A percentile compares a stretch with the other conserved stretches of the same genome.
Evolutionary conservation across 2,113 vertebrate species (phyloP).

Genomic region (Phalacrocorax carbo): DNA sequence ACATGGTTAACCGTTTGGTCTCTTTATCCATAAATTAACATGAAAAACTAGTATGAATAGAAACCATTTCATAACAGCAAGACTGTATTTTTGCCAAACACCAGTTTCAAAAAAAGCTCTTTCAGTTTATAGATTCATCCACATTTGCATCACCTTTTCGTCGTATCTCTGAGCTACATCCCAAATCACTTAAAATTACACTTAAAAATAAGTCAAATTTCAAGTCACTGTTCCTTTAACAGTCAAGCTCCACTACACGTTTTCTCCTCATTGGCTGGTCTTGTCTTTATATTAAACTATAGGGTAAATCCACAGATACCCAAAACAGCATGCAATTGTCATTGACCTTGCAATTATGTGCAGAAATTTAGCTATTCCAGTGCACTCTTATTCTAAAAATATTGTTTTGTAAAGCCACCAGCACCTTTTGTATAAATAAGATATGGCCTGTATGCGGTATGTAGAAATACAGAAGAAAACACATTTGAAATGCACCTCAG

Average conservation of each 20-base stretch:
- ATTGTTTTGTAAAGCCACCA: not conserved
- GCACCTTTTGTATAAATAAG: not conserved
- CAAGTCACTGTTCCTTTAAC: not conserved
- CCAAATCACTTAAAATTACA: not conserved
- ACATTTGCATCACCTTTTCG: not conserved
- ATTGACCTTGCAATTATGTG: not conserved
- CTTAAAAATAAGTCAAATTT: not conserved
- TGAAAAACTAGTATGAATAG: not conserved
- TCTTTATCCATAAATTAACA: not conserved
- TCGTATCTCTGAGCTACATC: not conserved
- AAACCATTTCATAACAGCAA: not conserved
- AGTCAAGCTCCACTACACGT: not conserved
- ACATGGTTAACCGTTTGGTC: not conserved
- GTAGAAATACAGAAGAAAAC: not conserved
- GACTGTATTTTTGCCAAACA: not conserved
- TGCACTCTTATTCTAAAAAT: not conserved
- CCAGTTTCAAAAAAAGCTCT: not conserved
- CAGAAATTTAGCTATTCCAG: not conserved
- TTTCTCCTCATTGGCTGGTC: not conserved
- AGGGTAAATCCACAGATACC: not conserved
- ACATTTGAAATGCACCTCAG: not conserved
- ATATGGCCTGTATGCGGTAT: fast-evolving
- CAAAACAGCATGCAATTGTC: not conserved
- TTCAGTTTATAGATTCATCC: not conserved
- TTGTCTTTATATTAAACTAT: not conserved